Conservation (phyloP, 2,888 invertebrate genomes). For the Eupeodes luniger region DNA sequence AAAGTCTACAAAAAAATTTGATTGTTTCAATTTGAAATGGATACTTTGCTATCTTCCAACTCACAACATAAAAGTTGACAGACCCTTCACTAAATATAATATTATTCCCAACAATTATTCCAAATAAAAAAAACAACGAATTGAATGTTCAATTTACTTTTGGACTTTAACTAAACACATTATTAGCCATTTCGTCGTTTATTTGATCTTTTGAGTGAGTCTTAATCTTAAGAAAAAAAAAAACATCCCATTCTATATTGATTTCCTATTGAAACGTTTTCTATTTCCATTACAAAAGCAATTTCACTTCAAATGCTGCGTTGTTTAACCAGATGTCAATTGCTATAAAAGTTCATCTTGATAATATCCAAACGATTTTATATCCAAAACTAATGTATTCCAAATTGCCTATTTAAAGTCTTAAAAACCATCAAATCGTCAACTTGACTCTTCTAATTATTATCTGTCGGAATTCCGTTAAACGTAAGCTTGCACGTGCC, state of each 20-base stretch:
- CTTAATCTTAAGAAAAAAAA: not conserved
- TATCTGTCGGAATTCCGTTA: not conserved
- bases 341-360: conserved; percentile 32
- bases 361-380: not conserved
- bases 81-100: too few species aligned
- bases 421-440: not conserved
- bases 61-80: too few species aligned
- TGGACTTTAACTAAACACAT: too few species aligned
- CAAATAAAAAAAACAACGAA: too few species aligned
- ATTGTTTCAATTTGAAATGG: too few species aligned
- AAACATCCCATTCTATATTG: not conserved
- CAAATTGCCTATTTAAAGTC: not conserved
- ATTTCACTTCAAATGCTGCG: not conserved
- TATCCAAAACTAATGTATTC: not conserved
- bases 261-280: not conserved
- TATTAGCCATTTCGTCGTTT: too few species aligned
- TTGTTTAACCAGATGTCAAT: not conserved
- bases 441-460: conserved; percentile 18
- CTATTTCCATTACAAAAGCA: not conserved
- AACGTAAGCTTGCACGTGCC: not conserved
- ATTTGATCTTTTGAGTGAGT: too few species aligned
- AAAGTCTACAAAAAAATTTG: too few species aligned
- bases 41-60: too few species aligned
- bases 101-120: too few species aligned
- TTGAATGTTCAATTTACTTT: too few species aligned